Evolutionary conservation across 2,113 vertebrate genomes (phyloP), one percentile per base, ranked within the genome.

Genomic region (Phaethon lepturus): DNA sequence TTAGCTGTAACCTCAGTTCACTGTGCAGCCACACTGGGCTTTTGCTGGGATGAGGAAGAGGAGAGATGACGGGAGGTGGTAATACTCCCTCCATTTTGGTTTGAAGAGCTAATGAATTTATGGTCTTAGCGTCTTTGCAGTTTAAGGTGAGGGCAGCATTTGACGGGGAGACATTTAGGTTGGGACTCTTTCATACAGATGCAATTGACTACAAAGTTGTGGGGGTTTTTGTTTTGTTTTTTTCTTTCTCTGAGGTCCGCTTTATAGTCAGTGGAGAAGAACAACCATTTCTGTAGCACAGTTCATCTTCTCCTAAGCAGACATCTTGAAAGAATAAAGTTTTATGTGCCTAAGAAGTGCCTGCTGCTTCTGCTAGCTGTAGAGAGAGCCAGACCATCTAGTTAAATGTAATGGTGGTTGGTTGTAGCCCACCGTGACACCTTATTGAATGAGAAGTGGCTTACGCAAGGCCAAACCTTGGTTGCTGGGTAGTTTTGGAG

Each of bases 141-240:
- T 60, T 78, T 38, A 42, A 87, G 55, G 33, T 52, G 86, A 73
- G 14, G 29, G 28, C 44, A 79, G 71, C 38, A 8, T 64, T 80
- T 0, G 3, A 44, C 23, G 50, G 11, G n/a, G 50, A 84, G 56
- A 40, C 22, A 1, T 64, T 59, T 35, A 52, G 8, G 3, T 38
- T 66, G 35, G 4, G 50, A 42, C 17, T 62, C 35, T 45, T 56
- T 52, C 18, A 33, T 79, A 59, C 22, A 26, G 38, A 71, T n/a
- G 14, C 53, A 22, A 6, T 15, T 79, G 44, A 45, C 59, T 62
- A 42, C n/a, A 15, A 20, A 64, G n/a, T 59, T 35, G 10, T 31
- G 38, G 38, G 29, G 7, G 15, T 52, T 52, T 7, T 15, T 25
- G 14, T 13, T 23, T 2, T 16, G 10, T 10, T 12, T 31, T 29